Evolutionary conservation across 2,797 vertebrate species (phyloP).

Genomic region (Steatocranus sp.): DNA sequence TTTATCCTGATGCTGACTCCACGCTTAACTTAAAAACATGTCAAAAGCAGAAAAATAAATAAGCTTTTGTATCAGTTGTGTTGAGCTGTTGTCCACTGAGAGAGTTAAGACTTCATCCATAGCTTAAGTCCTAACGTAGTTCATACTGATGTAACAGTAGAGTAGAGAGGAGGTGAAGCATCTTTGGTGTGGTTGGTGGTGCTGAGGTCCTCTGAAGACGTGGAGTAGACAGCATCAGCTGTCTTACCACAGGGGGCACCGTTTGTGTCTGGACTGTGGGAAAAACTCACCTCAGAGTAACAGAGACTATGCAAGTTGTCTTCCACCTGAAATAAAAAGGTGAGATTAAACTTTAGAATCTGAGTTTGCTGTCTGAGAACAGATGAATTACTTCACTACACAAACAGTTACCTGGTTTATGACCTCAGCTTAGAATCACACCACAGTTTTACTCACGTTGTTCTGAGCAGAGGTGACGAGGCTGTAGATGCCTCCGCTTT

Average conservation of each 20-base stretch:
- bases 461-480: fast-evolving
- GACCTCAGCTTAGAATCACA: fast-evolving
- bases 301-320: fast-evolving
- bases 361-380: background rate
- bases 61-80: fast-evolving
- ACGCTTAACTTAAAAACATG: fast-evolving
- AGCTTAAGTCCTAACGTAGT: background rate
- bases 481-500: background rate
- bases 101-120: background rate
- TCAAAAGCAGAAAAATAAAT: background rate
- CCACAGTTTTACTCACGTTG: background rate
- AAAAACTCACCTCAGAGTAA: background rate
- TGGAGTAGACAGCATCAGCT: background rate
- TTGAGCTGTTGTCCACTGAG: background rate
- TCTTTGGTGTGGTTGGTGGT: background rate
- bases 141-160: background rate
- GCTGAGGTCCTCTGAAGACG: fast-evolving
- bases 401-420: fast-evolving
- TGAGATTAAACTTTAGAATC: background rate
- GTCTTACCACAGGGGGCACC: background rate
- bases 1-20: fast-evolving
- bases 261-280: background rate
- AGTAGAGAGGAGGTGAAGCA: background rate
- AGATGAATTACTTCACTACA: background rate
- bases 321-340: background rate